Base-by-base conservation (phyloP, 2,797 vertebrate genomes). In the Pygocentrus nattereri region DNA sequence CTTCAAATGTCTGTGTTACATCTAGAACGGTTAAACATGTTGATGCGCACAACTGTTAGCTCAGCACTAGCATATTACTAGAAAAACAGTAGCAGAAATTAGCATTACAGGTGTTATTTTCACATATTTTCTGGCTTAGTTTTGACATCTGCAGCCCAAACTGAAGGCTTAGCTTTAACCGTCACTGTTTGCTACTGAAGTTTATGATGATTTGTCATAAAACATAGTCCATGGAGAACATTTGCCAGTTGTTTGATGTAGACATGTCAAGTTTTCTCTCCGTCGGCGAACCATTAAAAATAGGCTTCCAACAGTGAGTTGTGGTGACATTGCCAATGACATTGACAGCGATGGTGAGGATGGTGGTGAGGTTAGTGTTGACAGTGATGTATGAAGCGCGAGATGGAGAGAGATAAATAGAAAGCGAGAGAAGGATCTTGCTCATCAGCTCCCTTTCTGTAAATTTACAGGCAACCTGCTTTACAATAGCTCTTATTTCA, bases 311-410 rank as follows among this genome's bases (percentile, higher is more conserved):
- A 3, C 73, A 56, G 41, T 78, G 69, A 61, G 61, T 50, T 61
- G 31, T 34, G 12, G 38, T 82, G 80, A 82, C 81, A 78, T 65
- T 77, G 80, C 25, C 5, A 4, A 11, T 68, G 81, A 78, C 76
- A 78, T 78, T 77, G 67, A 79, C 56, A 68, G 34, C 75, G 8
- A 73, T 65, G 74, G 31, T 18, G 68, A 67, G 15, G 76, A 38
- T 76, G 70, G 59, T 5, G 8, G 4, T 73, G 52, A 21, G n/a
- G 61, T 76, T 72, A n/a, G 30, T 76, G 54, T 54, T 68, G 34
- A 70, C 64, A 76, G 31, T 72, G 59, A 82, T 79, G 59, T 52
- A 79, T 56, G 58, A 67, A 67, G n/a, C 21, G 50, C 31, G 19
- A 69, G 65, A 47, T 41, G 31, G 65, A 41, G 31, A 54, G 41